Evolutionary conservation across 2,888 invertebrate species (phyloP), one percentile per base, ranked within the genome.

Genomic region (Caenorhabditis sp.): DNA sequence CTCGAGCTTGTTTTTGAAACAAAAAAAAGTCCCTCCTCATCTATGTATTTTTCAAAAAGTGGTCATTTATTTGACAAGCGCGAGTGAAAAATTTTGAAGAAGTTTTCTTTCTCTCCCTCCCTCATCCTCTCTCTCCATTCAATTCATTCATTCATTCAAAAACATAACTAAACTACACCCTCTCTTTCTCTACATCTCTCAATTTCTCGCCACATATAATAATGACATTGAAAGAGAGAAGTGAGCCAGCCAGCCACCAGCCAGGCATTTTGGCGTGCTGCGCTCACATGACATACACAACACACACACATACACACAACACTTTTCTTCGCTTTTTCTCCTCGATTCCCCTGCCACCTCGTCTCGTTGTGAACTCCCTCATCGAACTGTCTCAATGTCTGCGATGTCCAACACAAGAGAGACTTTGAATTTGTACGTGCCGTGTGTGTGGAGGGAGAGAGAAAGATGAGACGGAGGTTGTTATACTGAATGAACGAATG

Each of bases 141-240:
- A 14, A 20, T 21, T 27, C 27, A 20, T 31, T 36, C 59, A 20
- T 21, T 27, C 27, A 20, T 31, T 36, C 59, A 20, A 17, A 38
- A 14, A 59, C 36, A 20, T 31, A 36, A n/a, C 14, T 26, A 25
- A n/a, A 17, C 12, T 10, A 17, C 12, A 43, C 14, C 14, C 3
- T 43, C 14, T 17, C 2, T 14, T 43, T 52, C 21, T 52, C 52
- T 52, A 8, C 23, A 21, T 52, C 21, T 52, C 52, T 52, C 52
- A 52, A 20, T 23, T 4, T 21, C 52, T 52, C 52, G 7, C 52
- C 21, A 21, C 23, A 52, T 20, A 52, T 20, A 23, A 52, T 52
- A 23, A 52, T 52, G 52, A 52, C 21, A 56, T 17, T 21, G 56
- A 56, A 27, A 56, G 56, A 56, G 25, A 53, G 53, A 53, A 53